Evolutionary conservation across 2,888 invertebrate species (phyloP).

Genomic region (Noctua comes): DNA sequence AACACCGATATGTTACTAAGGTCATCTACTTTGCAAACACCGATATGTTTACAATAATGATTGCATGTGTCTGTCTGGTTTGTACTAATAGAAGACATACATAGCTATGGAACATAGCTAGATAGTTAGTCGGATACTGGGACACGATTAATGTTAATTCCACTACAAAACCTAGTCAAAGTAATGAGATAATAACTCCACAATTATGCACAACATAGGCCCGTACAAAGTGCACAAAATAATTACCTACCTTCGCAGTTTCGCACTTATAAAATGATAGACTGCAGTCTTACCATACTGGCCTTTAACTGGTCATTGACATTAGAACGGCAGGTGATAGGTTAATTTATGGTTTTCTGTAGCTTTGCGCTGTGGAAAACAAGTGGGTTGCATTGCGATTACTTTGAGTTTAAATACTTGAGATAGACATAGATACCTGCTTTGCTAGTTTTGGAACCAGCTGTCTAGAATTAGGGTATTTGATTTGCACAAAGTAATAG

Average conservation of each 20-base stretch:
- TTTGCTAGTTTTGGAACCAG: neutral
- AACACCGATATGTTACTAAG: no score
- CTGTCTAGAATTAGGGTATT: neutral
- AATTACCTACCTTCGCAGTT: constrained; percentile 17
- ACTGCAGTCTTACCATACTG: constrained; percentile 19
- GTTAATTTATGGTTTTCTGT: constrained; percentile 16
- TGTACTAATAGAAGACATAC: neutral
- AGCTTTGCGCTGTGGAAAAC: neutral
- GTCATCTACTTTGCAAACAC: no score
- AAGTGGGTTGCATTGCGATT: neutral
- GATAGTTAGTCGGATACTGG: neutral
- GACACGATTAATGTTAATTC: neutral
- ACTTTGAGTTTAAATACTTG: neutral
- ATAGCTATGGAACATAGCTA: neutral
- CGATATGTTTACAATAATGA: neutral
- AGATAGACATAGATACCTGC: neutral
- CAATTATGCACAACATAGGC: constrained; percentile 8
- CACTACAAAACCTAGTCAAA: neutral
- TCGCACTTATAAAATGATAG: constrained; percentile 42
- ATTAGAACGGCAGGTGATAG: constrained; percentile 46
- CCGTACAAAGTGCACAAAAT: neutral
- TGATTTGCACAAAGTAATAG: no score
- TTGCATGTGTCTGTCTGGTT: neutral
- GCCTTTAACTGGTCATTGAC: constrained; percentile 59
- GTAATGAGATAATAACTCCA: neutral